phyloP scores from a whole-genome alignment of 2,113 vertebrate genomes.

The Leucoraja erinaceus region DNA sequence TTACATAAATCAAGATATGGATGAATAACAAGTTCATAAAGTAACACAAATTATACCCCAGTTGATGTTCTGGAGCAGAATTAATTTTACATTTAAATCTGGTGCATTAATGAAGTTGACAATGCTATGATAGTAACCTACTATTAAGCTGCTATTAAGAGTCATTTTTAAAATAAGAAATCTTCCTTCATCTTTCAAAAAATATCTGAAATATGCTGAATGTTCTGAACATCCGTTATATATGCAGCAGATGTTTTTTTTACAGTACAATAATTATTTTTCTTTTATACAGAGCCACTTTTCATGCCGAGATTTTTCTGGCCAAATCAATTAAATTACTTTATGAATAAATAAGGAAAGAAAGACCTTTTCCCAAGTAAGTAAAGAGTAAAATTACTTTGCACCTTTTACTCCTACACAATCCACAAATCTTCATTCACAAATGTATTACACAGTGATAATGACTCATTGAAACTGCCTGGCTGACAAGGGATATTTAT shows the following conservation, averaged over 20 bases:
- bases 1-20: not conserved
- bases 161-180: not conserved
- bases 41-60: not conserved
- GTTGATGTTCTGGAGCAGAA: not conserved
- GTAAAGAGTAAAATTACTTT: too few relatives aligned
- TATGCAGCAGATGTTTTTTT: not conserved
- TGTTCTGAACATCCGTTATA: too few relatives aligned
- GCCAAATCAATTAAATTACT: not conserved
- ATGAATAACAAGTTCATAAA: not conserved
- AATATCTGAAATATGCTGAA: not conserved
- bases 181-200: not conserved
- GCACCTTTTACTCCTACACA: not conserved
- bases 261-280: not conserved
- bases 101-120: not conserved
- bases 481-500: not conserved
- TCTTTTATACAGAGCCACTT: too few relatives aligned
- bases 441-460: not conserved
- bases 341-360: not conserved
- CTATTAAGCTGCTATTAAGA: not conserved
- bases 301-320: not conserved
- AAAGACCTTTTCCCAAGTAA: not conserved
- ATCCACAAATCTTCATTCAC: not conserved
- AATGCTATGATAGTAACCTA: not conserved
- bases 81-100: not conserved
- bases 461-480: not conserved